Evolutionary conservation across 2,888 invertebrate species (phyloP), one percentile per base, ranked within the genome.

Genomic region (Meandrusa payeni): DNA sequence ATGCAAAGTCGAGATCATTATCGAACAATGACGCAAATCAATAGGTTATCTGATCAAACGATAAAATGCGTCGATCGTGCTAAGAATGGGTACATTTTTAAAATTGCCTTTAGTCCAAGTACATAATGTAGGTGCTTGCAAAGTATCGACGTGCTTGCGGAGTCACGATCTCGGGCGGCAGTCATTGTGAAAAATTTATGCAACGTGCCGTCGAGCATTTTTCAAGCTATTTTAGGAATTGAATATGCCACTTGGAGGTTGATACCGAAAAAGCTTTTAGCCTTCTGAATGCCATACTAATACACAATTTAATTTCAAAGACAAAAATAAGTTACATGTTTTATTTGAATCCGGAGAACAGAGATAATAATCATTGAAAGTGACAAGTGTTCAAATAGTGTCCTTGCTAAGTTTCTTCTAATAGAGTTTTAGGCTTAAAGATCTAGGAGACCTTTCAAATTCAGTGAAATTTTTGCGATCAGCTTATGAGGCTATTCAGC

Each of bases 1-100:
- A 41, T 26, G 46, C 28, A 57, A 63, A 69, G 54, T 56, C 46
- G 53, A 58, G 70, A 76, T 72, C 64, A 57, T 68, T 73, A 76
- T 76, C 64, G 52, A 57, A 64, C 64, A 72, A 74, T 73, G 59
- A 59, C 63, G 61, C 64, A 61, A 72, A 77, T 74, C 74, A 70
- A 77, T 76, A 66, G 55, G 51, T 52, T 55, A 50, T 55, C 48
- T 46, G 48, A 50, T 53, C 52, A 38, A 49, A 36, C 48, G 41
- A 51, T 45, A 36, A 36, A 41, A 44, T 23, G 9, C 19, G 10
- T 28, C 34, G 45, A 49, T 47, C 19, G 10, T 26, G 28, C 19
- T 15, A 10, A 19, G 13, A 26, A 22, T 26, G 6, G 36, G 12
- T 44, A n/a, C n/a, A 33, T 44, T 44, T 33, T 44, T 13, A 22